Percentiles rank a stretch among this genome's conserved stretches.
Conservation (phyloP, 1,140 invertebrate genomes). For the Kradibia gibbosae region DNA sequence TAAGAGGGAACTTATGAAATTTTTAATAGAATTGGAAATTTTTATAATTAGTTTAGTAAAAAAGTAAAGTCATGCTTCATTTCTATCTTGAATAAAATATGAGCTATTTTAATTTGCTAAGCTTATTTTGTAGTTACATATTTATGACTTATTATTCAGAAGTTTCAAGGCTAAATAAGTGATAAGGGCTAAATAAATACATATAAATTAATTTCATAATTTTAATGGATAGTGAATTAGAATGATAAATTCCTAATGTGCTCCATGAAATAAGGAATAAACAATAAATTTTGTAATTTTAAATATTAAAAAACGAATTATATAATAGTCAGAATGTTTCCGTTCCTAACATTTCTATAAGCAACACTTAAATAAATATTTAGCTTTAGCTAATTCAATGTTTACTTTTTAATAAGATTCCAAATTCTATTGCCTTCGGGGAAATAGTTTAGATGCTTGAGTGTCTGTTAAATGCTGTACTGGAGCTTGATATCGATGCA, state of each 20-base stretch:
- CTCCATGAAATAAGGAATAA: background rate
- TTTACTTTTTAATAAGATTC: background rate
- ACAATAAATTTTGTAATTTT: background rate
- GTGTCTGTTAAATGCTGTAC: background rate
- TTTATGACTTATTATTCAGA: background rate
- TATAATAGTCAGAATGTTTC: background rate
- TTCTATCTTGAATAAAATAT: background rate
- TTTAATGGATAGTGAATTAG: no score
- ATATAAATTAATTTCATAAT: background rate
- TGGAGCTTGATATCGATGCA: background rate
- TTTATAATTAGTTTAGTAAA: background rate
- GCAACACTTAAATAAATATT: background rate
- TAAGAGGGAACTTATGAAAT: background rate
- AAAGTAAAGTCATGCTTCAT: background rate
- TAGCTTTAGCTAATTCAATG: background rate
- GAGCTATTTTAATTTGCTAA: background rate
- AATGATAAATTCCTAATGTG: no score
- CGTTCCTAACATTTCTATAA: background rate
- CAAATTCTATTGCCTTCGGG: background rate
- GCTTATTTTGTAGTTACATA: background rate
- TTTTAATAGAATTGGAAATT: background rate
- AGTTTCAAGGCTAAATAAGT: background rate
- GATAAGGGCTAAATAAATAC: background rate
- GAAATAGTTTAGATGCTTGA: background rate
- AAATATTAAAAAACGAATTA: background rate